Evolutionary conservation across 2,888 invertebrate species (phyloP).

Genomic region (Sinopyrophorus schimmeli): DNA sequence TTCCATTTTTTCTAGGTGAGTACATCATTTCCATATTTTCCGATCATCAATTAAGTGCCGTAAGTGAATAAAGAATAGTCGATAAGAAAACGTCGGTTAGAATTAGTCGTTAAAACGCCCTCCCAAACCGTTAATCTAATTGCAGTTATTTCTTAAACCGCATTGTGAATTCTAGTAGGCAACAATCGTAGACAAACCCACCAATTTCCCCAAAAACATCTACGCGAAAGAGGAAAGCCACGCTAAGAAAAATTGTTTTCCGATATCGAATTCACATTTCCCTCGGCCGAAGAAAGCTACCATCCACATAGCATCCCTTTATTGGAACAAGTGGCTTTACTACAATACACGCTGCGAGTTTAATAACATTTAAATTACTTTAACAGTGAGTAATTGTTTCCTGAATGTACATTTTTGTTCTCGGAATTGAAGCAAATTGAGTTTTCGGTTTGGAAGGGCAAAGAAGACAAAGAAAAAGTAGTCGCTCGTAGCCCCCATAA

Average conservation of each 20-base stretch:
- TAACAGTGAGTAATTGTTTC: constrained; percentile 42
- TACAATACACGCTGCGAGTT: constrained; percentile 40
- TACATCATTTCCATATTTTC: too few relatives aligned
- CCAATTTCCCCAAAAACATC: constrained; percentile 38
- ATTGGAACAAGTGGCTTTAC: constrained; percentile 35
- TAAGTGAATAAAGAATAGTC: too few relatives aligned
- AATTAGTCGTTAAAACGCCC: too few relatives aligned
- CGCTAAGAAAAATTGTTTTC: constrained; percentile 58
- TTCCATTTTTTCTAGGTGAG: too few relatives aligned
- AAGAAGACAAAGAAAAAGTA: constrained; percentile 8
- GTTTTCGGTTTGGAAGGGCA: constrained; percentile 21
- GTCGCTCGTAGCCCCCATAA: too few relatives aligned
- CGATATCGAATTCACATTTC: constrained; percentile 55
- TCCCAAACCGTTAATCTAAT: constrained; percentile 19
- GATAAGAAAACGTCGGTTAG: too few relatives aligned
- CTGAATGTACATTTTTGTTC: constrained; percentile 32
- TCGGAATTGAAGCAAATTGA: constrained; percentile 23
- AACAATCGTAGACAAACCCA: constrained; percentile 37
- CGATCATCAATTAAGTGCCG: too few relatives aligned
- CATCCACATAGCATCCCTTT: constrained; percentile 38
- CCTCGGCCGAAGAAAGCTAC: constrained; percentile 35
- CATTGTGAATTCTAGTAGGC: constrained; percentile 33
- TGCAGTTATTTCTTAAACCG: constrained; percentile 24
- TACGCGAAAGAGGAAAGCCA: constrained; percentile 40
- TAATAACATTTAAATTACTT: constrained; percentile 44